Base-by-base conservation (phyloP, 2,113 vertebrate genomes). In the Callipepla californica region DNA sequence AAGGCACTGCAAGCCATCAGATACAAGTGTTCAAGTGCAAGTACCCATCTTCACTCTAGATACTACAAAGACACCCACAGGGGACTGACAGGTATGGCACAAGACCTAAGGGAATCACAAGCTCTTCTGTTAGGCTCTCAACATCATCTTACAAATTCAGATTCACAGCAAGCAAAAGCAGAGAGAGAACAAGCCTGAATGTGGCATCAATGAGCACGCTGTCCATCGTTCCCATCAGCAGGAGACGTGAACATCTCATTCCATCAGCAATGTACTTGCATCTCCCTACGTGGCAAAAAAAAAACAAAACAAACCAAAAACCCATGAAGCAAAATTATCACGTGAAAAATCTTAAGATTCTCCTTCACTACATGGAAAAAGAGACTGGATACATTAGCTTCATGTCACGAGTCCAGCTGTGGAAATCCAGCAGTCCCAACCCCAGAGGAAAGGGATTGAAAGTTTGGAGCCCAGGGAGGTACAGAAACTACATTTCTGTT, bases 151-250 rank as follows among this genome's bases (percentile, higher is more conserved):
- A 40, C 23, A 22, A 32, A 16, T 18, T 42, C 36, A 55, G 5
- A 73, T 42, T 55, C 38, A 40, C 13, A 30, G 47, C 47, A 70
- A 36, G 30, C 38, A 51, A 57, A 32, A 57, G 6, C 21, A 16
- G 36, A 30, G 51, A 36, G 21, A 40, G 50, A 63, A 63, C 61
- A 42, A 51, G 38, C 30, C 38, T 42, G 70, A 19, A 34, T 0
- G 42, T 2, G 3, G 23, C 0, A 0, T n/a, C 80, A 69, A 2
- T 0, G 0, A 57, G 48, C 40, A 66, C 36, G 5, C 1, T 19
- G 8, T 32, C 68, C 8, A 38, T 84, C 40, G 76, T 73, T 73
- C 62, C 62, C 72, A 85, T 7, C 53, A 72, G 48, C 0, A 3
- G 85, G 70, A 87, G 89, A 73, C 22, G 73, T 3, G 1, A 88